These are phyloP conservation scores for Bufo bufo DNA, from an alignment of 2,113 vertebrate genomes.

Conservation along the genomic window DNA sequence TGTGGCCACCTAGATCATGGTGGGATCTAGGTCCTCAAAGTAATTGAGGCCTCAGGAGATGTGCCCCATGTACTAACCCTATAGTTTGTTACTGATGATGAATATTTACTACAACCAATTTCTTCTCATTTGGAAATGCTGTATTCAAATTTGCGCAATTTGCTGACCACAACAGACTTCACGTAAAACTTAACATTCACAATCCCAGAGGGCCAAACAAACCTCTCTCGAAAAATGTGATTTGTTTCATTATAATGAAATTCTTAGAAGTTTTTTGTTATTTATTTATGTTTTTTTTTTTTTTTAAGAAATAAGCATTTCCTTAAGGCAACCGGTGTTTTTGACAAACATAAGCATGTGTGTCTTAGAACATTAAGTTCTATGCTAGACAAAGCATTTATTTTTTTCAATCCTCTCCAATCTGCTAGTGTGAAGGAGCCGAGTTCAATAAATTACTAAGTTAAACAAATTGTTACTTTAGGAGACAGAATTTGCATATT, in stretches of 20 bases:
- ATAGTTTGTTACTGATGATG: no score
- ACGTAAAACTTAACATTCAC: neutral
- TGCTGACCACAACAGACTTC: neutral
- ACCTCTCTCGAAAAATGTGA: neutral
- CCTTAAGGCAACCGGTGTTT: neutral
- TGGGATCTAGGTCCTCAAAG: no score
- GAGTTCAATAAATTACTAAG: slow-evolving; percentile 28
- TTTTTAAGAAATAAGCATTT: neutral
- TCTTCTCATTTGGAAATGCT: no score
- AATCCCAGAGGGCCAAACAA: slow-evolving; percentile 16
- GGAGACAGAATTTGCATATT: slow-evolving; percentile 35
- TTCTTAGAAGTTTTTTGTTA: slow-evolving; percentile 18
- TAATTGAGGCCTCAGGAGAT: no score
- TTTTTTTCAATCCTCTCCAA: slow-evolving; percentile 23
- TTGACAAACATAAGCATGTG: slow-evolving; percentile 22
- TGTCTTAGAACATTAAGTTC: slow-evolving; percentile 33
- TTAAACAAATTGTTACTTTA: slow-evolving; percentile 32
- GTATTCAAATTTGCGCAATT: neutral
- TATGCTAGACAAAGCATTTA: slow-evolving; percentile 21
- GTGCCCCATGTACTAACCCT: no score
- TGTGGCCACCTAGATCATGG: no score
- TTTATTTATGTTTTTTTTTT: slow-evolving; percentile 5
- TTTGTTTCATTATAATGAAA: slow-evolving; percentile 31
- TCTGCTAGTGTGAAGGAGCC: neutral
- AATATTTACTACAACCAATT: no score